Percentiles rank a stretch among this genome's conserved stretches.
These are phyloP conservation scores for Limulus polyphemus DNA, from an alignment of 2,888 invertebrate genomes.

Conservation along the genomic window DNA sequence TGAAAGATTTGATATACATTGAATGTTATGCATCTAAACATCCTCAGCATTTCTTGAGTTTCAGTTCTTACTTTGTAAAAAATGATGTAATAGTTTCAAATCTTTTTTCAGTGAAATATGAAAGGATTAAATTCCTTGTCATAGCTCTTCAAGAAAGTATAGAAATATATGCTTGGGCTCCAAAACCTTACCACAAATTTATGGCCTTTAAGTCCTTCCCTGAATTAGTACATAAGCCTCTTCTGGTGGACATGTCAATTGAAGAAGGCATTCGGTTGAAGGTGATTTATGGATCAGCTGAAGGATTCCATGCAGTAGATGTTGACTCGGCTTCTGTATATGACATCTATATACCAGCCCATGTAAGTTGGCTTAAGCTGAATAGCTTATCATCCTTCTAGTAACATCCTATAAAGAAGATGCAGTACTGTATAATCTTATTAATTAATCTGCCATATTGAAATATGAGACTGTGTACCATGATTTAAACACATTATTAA, in stretches of 20 bases:
- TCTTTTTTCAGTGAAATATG: constrained; percentile 69
- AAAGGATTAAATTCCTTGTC: constrained; percentile 98
- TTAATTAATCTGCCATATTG: too few species aligned
- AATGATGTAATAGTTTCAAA: too few species aligned
- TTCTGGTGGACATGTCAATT: constrained; percentile 93
- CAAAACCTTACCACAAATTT: constrained; percentile 99
- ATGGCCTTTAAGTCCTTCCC: constrained; percentile 92
- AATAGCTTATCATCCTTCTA: too few species aligned
- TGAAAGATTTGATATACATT: too few species aligned
- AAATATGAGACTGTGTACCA: too few species aligned
- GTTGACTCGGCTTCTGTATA: constrained; percentile 96
- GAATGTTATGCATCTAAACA: too few species aligned
- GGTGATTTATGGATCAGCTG: constrained; percentile 96
- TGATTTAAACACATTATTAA: too few species aligned
- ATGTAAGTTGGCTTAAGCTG: constrained; percentile 50
- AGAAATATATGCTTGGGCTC: constrained; percentile 99
- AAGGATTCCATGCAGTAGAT: constrained; percentile 99
- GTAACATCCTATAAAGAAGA: too few species aligned
- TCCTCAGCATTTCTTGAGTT: too few species aligned
- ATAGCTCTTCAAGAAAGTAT: constrained; percentile 98
- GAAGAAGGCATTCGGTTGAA: constrained; percentile 99
- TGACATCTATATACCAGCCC: constrained; percentile 98
- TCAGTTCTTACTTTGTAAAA: too few species aligned
- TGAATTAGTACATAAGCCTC: constrained; percentile 60
- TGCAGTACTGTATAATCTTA: too few species aligned